Evolutionary conservation across 2,888 invertebrate species (phyloP), one percentile per base, ranked within the genome.

Genomic region (Agelastica alni): DNA sequence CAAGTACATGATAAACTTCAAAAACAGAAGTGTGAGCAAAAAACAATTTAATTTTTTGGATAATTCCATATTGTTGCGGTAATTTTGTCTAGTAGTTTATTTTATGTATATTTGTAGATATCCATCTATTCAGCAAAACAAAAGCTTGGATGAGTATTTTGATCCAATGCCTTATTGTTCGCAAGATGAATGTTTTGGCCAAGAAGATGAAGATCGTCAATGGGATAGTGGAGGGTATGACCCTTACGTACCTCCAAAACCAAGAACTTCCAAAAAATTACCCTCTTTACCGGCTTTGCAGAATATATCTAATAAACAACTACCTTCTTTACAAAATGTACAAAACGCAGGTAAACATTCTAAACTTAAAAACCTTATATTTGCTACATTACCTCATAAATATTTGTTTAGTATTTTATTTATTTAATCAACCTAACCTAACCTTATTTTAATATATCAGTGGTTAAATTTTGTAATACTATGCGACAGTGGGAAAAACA

Each of bases 201-300:
- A 81, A 67, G 82, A 83, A 57, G 87, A 88, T 54, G 87, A 87
- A 70, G 84, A 87, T 64, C 79, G 86, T 6, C 87, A 87, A 67
- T 89, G 88, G 88, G 88, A 88, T 67, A 85, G 85, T 34, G 87
- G 87, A 69, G 87, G 88, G 75, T 81, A 51, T 45, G 60, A 58
- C 22, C 39, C 52, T 4, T 76, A 73, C 47, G 59, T 61, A 10
- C 66, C 66, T 34, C 17, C 64, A 2, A 59, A 49, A 37, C 51
- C 56, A 37, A 69, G 67, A 48, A 51, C 62, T n/a, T 66, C 65
- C 45, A 67, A 73, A 63, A 70, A 82, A 52, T 78, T 83, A 22
- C 83, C 83, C 2, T 69, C 76, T 12, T 68, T 77, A 58, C 77
- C 77, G 36, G 56, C 62, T 4, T 60, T 64, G 5, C 83, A 84